These are phyloP conservation scores for Tethya wilhelma DNA, from an alignment of 37 sponge, comb jelly and placozoan species.

Conservation along the genomic window DNA sequence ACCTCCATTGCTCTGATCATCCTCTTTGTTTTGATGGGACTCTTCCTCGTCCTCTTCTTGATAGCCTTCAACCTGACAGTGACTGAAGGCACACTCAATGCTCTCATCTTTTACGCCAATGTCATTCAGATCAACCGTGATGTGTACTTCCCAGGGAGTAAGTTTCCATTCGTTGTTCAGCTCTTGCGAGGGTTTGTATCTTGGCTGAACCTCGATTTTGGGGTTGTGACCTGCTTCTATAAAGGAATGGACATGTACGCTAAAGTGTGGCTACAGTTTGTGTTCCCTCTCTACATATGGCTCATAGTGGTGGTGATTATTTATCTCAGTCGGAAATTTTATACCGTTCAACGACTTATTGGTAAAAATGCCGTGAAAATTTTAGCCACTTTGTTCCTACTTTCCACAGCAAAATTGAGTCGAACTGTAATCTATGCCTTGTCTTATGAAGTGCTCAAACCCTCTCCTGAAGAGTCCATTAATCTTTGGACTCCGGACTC, in stretches of 20 bases:
- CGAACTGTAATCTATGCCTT: conserved; percentile 26
- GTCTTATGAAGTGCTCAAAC: neutral
- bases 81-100: conserved; percentile 39
- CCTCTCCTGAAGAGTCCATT: neutral
- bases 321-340: conserved; percentile 8
- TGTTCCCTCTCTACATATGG: too few species aligned
- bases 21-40: conserved; percentile 24
- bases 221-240: conserved; percentile 43
- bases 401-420: conserved; percentile 32
- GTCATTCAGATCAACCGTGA: conserved; percentile 13
- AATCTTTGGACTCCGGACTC: conserved; percentile 27
- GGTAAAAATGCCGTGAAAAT: conserved; percentile 40
- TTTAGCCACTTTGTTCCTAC: conserved; percentile 41
- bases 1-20: conserved; percentile 2
- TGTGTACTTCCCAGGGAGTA: conserved; percentile 5
- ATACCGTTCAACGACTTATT: neutral
- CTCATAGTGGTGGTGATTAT: conserved; percentile 25
- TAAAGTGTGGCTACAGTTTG: too few species aligned
- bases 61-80: conserved; percentile 20
- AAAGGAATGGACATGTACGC: conserved; percentile 45
- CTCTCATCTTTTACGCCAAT: conserved; percentile 36
- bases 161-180: neutral
- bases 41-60: conserved; percentile 23
- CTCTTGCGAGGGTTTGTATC: neutral
- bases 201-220: conserved; percentile 56